A percentile compares a stretch with the other conserved stretches of the same genome.
Conservation (phyloP, 2,113 vertebrate species). For the Oryzias curvinotus region DNA sequence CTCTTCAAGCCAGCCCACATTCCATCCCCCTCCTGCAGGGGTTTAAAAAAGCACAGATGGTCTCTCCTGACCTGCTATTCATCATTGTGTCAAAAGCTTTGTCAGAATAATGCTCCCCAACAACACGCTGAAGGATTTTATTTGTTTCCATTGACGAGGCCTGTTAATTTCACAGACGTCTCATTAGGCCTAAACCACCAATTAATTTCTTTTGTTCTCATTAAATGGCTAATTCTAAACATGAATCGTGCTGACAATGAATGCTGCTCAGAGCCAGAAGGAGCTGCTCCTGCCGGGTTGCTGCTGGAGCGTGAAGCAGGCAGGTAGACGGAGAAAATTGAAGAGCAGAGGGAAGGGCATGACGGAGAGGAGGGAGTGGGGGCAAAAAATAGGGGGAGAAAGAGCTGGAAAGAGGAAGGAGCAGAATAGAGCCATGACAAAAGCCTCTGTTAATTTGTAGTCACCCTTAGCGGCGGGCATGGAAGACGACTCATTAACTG, state of each 20-base stretch:
- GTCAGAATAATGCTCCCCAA: conserved; percentile 82
- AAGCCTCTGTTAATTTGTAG: conserved; percentile 73
- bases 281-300: conserved; percentile 48
- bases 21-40: conserved; percentile 68
- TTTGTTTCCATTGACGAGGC: conserved; percentile 94
- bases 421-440: conserved; percentile 60
- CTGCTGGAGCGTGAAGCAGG: conserved; percentile 65
- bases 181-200: conserved; percentile 98
- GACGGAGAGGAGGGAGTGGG: conserved; percentile 3
- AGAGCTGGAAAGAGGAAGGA: conserved; percentile 41
- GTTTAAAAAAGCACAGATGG: conserved; percentile 89
- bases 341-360: conserved; percentile 45
- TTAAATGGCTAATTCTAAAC: conserved; percentile 95
- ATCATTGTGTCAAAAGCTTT: conserved; percentile 85
- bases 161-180: conserved; percentile 92
- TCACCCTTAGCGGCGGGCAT: conserved; percentile 58
- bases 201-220: conserved; percentile 98
- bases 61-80: conserved; percentile 87
- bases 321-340: conserved; percentile 66
- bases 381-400: conserved; percentile 27
- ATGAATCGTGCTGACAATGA: conserved; percentile 81
- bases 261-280: conserved; percentile 61
- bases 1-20: conserved; percentile 65
- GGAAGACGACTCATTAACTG: conserved; percentile 66
- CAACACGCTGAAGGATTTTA: conserved; percentile 86